These are phyloP conservation scores for Agriotes lineatus DNA, from an alignment of 2,888 invertebrate species.

Conservation along the genomic window DNA sequence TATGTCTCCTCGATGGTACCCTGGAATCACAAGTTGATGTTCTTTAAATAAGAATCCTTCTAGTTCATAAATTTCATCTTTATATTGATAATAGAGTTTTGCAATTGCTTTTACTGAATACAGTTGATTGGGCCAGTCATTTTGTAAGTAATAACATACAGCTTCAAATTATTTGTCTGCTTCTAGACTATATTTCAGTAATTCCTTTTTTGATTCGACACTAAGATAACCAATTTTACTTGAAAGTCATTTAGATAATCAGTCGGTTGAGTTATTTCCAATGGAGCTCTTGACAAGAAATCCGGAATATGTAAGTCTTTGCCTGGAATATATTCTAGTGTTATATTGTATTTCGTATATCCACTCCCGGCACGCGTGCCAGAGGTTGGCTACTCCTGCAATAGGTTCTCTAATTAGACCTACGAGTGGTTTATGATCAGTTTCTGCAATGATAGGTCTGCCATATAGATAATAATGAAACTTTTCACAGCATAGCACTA, in stretches of 20 bases:
- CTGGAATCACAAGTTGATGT: not conserved
- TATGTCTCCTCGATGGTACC: not conserved
- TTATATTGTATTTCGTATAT: not conserved
- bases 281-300: not conserved
- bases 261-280: not conserved
- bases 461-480: too few species aligned
- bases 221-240: not conserved
- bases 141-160: conserved; percentile 3
- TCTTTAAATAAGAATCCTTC: conserved; percentile 2
- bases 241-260: not conserved
- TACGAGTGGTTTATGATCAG: not conserved
- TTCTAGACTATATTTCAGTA: not conserved
- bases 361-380: not conserved
- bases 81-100: conserved; percentile 1
- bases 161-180: not conserved
- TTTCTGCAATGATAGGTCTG: too few species aligned
- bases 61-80: conserved; percentile 7
- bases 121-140: not conserved
- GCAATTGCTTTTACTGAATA: conserved; percentile 7
- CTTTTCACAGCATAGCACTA: conserved; percentile 1
- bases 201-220: conserved; percentile 6
- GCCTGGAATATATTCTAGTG: not conserved
- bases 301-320: not conserved
- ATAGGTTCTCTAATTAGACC: conserved; percentile 6
- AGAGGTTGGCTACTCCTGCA: too few species aligned